phyloP scores from a whole-genome alignment of 2,888 invertebrate genomes.

The Agrilus cyanescens region DNA sequence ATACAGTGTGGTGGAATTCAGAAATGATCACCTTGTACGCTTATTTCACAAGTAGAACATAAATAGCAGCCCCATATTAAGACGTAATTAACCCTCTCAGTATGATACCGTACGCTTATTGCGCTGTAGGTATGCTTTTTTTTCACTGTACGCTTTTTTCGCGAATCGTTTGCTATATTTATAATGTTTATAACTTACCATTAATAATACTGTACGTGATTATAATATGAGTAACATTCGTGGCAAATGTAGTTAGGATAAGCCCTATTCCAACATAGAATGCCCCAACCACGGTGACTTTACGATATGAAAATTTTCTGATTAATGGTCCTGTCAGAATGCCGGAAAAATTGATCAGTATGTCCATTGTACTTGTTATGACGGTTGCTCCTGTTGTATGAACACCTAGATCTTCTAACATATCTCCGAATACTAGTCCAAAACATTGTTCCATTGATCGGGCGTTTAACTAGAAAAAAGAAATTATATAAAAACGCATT shows the following conservation, averaged over 20 bases:
- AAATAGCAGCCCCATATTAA: too few species aligned
- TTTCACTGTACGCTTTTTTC: too few species aligned
- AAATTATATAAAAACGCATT: too few species aligned
- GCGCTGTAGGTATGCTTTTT: too few species aligned
- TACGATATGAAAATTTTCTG: slow-evolving; percentile 61
- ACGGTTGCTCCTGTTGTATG: slow-evolving; percentile 64
- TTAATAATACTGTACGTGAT: slow-evolving; percentile 64
- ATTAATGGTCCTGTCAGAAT: slow-evolving; percentile 65
- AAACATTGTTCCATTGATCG: slow-evolving; percentile 72
- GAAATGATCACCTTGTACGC: too few species aligned
- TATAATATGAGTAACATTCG: slow-evolving; percentile 59
- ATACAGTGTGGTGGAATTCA: too few species aligned
- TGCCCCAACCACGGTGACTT: slow-evolving; percentile 56
- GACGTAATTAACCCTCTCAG: too few species aligned
- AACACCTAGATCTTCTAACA: slow-evolving; percentile 53
- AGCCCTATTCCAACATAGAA: slow-evolving; percentile 54
- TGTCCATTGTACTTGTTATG: slow-evolving; percentile 64
- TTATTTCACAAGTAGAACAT: too few species aligned
- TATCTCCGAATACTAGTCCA: slow-evolving; percentile 63
- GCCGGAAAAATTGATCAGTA: slow-evolving; percentile 67
- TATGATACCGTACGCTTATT: too few species aligned
- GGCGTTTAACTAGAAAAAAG: slow-evolving; percentile 57
- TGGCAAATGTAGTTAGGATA: slow-evolving; percentile 54
- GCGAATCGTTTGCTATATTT: too few species aligned
- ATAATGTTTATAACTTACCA: slow-evolving; percentile 42